Evolutionary conservation across 1,140 invertebrate species (phyloP).

Genomic region (Hyphantria cunea): DNA sequence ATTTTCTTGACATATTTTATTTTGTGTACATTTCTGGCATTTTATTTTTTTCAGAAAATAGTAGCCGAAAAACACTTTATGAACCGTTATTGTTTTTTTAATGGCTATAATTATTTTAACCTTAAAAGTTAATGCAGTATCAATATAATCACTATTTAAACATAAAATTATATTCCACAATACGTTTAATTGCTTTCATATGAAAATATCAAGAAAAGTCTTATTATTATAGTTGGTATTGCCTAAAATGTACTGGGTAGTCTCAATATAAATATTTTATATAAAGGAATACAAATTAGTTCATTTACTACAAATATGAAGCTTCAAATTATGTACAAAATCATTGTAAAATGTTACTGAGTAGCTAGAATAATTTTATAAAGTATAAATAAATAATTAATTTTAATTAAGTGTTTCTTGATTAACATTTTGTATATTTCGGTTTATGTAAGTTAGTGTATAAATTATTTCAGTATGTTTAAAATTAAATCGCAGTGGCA

Average conservation of each 20-base stretch:
- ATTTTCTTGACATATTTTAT: background rate
- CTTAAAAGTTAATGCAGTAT: too few species aligned
- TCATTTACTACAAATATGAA: slow-evolving; percentile 46
- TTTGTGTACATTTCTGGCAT: too few species aligned
- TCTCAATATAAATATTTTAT: slow-evolving; percentile 13
- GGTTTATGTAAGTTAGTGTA: slow-evolving; percentile 20
- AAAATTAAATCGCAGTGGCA: too few species aligned
- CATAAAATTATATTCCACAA: too few species aligned
- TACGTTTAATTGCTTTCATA: too few species aligned
- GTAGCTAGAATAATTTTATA: slow-evolving; percentile 76
- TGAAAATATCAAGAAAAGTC: background rate
- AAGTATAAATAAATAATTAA: slow-evolving; percentile 34
- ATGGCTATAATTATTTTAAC: too few species aligned
- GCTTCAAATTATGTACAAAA: slow-evolving; percentile 77
- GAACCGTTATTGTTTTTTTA: too few species aligned
- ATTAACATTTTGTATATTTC: slow-evolving; percentile 36
- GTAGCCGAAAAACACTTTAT: background rate
- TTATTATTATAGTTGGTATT: slow-evolving; percentile 6
- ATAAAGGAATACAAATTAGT: slow-evolving; percentile 36
- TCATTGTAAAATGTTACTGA: slow-evolving; percentile 62
- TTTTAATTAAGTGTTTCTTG: slow-evolving; percentile 29
- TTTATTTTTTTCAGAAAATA: slow-evolving; percentile 2
- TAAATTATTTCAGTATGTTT: background rate
- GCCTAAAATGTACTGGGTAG: slow-evolving; percentile 15
- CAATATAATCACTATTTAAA: too few species aligned